These are phyloP conservation scores for Omphaloscelis lunosa DNA, from an alignment of 2,888 invertebrate genomes.

Conservation along the genomic window DNA sequence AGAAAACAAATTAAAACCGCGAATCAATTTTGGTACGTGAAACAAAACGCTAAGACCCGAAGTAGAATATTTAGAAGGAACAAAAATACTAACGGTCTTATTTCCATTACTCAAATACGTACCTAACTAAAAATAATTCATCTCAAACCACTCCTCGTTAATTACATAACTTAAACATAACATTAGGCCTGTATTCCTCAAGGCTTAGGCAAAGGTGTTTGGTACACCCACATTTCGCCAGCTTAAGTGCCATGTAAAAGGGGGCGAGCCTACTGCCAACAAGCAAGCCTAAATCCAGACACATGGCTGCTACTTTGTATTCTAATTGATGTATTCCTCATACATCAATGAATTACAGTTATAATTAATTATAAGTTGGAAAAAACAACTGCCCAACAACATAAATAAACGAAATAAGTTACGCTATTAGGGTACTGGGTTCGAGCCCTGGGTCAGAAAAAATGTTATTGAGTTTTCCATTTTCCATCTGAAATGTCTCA, in stretches of 20 bases:
- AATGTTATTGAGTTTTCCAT: not conserved
- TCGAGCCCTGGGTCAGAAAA: not conserved
- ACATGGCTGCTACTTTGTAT: not conserved
- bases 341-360: constrained; percentile 21
- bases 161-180: not conserved
- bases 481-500: not conserved
- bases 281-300: constrained; percentile 11
- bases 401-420: too few relatives aligned
- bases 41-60: not conserved
- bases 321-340: too few relatives aligned
- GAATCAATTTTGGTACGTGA: constrained; percentile 1
- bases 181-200: not conserved
- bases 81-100: not conserved
- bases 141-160: not conserved
- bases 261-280: not conserved
- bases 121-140: not conserved
- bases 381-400: too few relatives aligned
- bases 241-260: not conserved
- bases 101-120: not conserved
- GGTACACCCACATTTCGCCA: constrained; percentile 2
- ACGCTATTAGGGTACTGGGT: too few relatives aligned
- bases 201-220: not conserved
- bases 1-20: constrained; percentile 15
- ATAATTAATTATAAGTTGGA: too few relatives aligned
- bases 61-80: not conserved